Evolutionary conservation across 1,140 invertebrate species (phyloP).

Genomic region (Sitophilus oryzae): DNA sequence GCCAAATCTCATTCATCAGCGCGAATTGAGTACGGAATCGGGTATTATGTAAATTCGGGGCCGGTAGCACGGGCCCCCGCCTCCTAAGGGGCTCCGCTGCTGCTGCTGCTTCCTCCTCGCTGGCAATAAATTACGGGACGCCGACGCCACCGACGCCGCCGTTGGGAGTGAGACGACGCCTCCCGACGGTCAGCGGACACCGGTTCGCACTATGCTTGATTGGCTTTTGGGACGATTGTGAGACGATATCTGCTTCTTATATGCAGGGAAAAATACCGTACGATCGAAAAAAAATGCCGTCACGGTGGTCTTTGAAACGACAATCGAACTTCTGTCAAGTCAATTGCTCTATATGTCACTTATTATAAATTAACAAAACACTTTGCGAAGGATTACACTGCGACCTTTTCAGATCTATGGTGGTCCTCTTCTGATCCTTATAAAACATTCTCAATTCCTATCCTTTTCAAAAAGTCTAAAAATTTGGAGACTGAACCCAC

Average conservation of each 20-base stretch:
- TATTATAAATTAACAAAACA: too few species aligned
- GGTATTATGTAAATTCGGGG: constrained; percentile 28
- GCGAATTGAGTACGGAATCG: constrained; percentile 20
- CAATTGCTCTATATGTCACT: background rate
- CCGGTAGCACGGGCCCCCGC: background rate
- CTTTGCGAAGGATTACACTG: too few species aligned
- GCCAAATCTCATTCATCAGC: constrained; percentile 30
- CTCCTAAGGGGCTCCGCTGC: background rate
- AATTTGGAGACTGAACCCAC: too few species aligned
- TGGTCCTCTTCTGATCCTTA: too few species aligned
- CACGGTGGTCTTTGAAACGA: too few species aligned
- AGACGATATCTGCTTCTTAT: background rate
- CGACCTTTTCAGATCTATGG: too few species aligned
- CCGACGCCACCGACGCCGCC: background rate
- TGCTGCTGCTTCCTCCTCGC: background rate
- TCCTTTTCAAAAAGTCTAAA: too few species aligned
- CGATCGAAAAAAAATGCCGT: background rate
- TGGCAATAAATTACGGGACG: background rate
- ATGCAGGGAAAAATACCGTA: background rate
- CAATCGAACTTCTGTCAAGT: too few species aligned
- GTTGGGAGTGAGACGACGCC: background rate
- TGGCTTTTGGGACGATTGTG: too few species aligned
- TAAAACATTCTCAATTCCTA: too few species aligned
- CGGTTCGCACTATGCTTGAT: background rate
- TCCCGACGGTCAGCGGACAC: background rate